phyloP scores from a whole-genome alignment of 2,113 vertebrate species.

The Sphaerodactylus townsendi region DNA sequence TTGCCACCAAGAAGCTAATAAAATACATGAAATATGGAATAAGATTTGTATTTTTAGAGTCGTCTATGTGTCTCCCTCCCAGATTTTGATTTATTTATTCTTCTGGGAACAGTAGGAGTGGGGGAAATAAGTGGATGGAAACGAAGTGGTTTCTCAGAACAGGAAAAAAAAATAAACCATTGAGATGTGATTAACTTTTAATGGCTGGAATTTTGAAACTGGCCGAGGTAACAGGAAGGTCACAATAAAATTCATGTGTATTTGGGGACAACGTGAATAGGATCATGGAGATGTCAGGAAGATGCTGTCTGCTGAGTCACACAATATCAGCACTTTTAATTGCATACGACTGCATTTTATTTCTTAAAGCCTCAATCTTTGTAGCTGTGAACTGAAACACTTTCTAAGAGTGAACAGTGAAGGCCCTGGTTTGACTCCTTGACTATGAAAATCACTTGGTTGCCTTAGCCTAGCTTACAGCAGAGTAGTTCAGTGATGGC shows the following conservation, averaged over 20 bases:
- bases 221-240: not conserved
- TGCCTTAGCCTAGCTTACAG: not conserved
- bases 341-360: not conserved
- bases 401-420: not conserved
- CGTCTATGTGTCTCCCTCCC: conserved; percentile 24
- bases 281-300: too few relatives aligned
- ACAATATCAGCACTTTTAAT: not conserved
- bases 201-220: not conserved
- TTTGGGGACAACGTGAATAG: not conserved
- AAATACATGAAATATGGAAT: conserved; percentile 70
- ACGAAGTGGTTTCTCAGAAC: not conserved
- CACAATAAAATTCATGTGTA: not conserved
- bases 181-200: not conserved
- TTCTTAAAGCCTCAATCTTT: not conserved
- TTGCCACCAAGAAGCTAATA: conserved; percentile 77
- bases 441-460: not conserved
- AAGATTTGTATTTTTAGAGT: conserved; percentile 37
- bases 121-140: not conserved
- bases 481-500: too few relatives aligned
- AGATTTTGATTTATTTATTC: conserved; percentile 6
- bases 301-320: too few relatives aligned
- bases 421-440: not conserved
- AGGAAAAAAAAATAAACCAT: too few relatives aligned
- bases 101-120: not conserved
- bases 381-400: not conserved